Evolutionary conservation across 2,888 invertebrate genomes (phyloP).

Genomic region (Amphipoea oculea): DNA sequence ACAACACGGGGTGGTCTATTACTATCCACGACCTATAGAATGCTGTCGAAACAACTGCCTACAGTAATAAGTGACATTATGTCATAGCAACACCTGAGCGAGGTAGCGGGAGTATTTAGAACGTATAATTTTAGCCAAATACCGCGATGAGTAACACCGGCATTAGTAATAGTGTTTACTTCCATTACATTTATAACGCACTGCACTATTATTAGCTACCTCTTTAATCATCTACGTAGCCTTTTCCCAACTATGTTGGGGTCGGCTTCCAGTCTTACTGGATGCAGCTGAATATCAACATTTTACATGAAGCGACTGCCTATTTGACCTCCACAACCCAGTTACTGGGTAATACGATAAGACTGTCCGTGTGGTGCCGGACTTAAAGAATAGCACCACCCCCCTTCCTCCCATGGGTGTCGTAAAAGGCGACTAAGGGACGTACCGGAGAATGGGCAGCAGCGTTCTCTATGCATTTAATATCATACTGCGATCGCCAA

Average conservation of each 20-base stretch:
- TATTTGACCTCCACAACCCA: background rate
- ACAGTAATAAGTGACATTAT: conserved; percentile 48
- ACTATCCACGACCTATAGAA: conserved; percentile 22
- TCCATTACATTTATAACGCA: conserved; percentile 65
- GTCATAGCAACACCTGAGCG: conserved; percentile 77
- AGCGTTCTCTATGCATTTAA: too few relatives aligned
- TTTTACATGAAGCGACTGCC: background rate
- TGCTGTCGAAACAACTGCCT: background rate
- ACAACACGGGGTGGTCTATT: conserved; percentile 17
- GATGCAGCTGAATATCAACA: background rate
- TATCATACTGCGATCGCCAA: too few relatives aligned
- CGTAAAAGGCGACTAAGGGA: too few relatives aligned
- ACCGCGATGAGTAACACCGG: conserved; percentile 81
- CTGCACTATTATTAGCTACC: conserved; percentile 51
- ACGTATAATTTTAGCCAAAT: conserved; percentile 87
- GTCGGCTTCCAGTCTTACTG: background rate
- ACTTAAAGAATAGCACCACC: too few relatives aligned
- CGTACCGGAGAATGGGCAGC: too few relatives aligned
- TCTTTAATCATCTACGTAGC: background rate
- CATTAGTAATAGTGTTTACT: conserved; percentile 68
- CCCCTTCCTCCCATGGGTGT: too few relatives aligned
- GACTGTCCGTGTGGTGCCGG: too few relatives aligned
- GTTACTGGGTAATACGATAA: background rate
- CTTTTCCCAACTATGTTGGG: background rate
- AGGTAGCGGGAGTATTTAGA: conserved; percentile 79